Percentiles rank a stretch among this genome's conserved stretches.
Evolutionary conservation across 2,797 vertebrate genomes (phyloP).

Genomic region (Cygnus olor): DNA sequence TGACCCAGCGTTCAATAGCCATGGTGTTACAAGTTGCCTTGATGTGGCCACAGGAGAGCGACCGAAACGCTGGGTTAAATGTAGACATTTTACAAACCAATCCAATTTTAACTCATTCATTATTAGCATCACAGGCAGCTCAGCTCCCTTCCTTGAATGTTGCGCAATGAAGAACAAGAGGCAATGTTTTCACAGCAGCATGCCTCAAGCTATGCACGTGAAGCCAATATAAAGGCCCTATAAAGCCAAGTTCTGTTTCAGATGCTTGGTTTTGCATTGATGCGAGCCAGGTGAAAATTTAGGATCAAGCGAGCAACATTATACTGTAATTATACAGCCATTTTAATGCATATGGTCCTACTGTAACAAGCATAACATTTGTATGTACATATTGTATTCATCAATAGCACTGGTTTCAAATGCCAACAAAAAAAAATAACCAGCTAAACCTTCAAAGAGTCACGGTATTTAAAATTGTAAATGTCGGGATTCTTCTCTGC

Average conservation of each 20-base stretch:
- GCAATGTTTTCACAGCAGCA: neutral
- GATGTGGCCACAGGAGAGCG: constrained; percentile 12
- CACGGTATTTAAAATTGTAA: neutral
- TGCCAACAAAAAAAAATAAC: neutral
- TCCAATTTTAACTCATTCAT: constrained; percentile 52
- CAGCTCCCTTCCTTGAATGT: neutral
- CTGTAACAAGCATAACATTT: neutral
- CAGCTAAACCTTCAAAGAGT: neutral
- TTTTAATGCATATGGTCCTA: neutral
- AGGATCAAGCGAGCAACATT: neutral
- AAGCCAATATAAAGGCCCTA: neutral
- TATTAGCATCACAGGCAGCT: neutral
- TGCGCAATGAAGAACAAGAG: neutral
- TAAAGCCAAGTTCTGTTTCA: neutral
- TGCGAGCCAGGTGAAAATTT: neutral
- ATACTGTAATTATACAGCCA: neutral
- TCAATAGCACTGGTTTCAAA: neutral
- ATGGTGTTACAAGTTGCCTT: neutral
- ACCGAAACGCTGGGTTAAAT: neutral
- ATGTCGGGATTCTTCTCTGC: neutral
- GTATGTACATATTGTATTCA: neutral
- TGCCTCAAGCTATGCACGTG: neutral
- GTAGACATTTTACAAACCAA: neutral
- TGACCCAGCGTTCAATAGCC: neutral
- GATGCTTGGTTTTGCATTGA: neutral